Evolutionary conservation across 2,888 invertebrate genomes (phyloP).

Genomic region (Euplexia lucipara): DNA sequence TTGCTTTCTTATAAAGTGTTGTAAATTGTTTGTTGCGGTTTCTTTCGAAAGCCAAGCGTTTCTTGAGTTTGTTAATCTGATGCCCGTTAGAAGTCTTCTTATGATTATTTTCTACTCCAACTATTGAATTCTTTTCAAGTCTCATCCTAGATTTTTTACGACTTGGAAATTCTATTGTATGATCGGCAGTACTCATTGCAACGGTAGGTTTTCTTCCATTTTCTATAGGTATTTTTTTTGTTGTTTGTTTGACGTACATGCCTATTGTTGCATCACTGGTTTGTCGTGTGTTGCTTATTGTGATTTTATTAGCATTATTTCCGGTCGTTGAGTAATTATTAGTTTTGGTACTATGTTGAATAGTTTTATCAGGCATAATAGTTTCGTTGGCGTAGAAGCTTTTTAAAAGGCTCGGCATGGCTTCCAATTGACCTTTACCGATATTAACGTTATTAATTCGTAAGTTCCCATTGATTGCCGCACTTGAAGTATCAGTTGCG

Average conservation of each 20-base stretch:
- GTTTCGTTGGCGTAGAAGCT: conserved; percentile 71
- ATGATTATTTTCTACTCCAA: conserved; percentile 15
- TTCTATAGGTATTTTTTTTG: conserved; percentile 38
- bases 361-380: conserved; percentile 61
- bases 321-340: conserved; percentile 73
- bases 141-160: conserved; percentile 16
- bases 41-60: conserved; percentile 31
- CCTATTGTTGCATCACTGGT: conserved; percentile 5
- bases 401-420: conserved; percentile 73
- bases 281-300: conserved; percentile 24
- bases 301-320: conserved; percentile 23
- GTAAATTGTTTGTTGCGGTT: conserved; percentile 68
- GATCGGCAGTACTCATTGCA: conserved; percentile 61
- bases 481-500: conserved; percentile 57
- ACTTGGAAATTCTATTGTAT: conserved; percentile 49
- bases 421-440: conserved; percentile 50
- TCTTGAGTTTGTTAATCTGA: conserved; percentile 46
- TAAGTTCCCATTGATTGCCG: conserved; percentile 37
- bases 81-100: conserved; percentile 18
- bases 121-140: conserved; percentile 10
- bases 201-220: conserved; percentile 56
- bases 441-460: conserved; percentile 25
- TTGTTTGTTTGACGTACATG: conserved; percentile 1
- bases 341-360: conserved; percentile 36
- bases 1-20: conserved; percentile 66